Evolutionary conservation across 2,888 invertebrate species (phyloP).

Genomic region (Panzeria rudis): DNA sequence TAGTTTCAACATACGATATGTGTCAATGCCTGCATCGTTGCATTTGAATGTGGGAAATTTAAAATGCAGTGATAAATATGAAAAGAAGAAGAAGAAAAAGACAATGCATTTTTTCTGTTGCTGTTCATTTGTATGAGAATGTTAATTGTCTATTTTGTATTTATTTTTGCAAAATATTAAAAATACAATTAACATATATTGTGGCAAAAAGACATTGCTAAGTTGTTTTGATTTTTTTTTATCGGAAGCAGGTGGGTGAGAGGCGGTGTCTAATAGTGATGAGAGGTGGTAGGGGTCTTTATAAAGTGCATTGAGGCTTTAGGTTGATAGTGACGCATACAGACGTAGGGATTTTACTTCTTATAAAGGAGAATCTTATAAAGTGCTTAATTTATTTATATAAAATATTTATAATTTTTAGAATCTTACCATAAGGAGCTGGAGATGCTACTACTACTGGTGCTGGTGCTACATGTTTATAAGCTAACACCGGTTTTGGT

Average conservation of each 20-base stretch:
- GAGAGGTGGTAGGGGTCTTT: slow-evolving; percentile 8
- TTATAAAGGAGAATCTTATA: background rate
- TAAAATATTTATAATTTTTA: background rate
- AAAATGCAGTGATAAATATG: slow-evolving; percentile 54
- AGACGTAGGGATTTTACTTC: background rate
- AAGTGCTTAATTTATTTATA: background rate
- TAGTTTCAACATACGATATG: slow-evolving; percentile 82
- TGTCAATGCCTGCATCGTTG: slow-evolving; percentile 80
- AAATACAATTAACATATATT: slow-evolving; percentile 53
- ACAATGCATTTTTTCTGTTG: slow-evolving; percentile 66
- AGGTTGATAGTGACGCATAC: slow-evolving; percentile 22
- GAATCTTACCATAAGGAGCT: slow-evolving; percentile 82
- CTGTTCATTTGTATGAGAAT: slow-evolving; percentile 52
- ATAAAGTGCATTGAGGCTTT: slow-evolving; percentile 32
- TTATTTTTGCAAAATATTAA: slow-evolving; percentile 30
- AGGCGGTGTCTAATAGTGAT: slow-evolving; percentile 8
- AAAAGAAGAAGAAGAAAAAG: slow-evolving; percentile 73
- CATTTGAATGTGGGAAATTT: slow-evolving; percentile 67
- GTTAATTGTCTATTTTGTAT: slow-evolving; percentile 57
- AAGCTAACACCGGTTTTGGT: slow-evolving; percentile 79
- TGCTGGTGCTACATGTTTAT: slow-evolving; percentile 78
- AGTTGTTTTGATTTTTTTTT: slow-evolving; percentile 6
- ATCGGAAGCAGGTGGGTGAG: slow-evolving; percentile 8
- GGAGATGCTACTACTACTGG: slow-evolving; percentile 79
- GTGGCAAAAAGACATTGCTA: slow-evolving; percentile 39